A percentile compares a stretch with the other conserved stretches of the same genome.
Evolutionary conservation across 2,113 vertebrate genomes (phyloP).

Genomic region (Oxyruncus cristatus): DNA sequence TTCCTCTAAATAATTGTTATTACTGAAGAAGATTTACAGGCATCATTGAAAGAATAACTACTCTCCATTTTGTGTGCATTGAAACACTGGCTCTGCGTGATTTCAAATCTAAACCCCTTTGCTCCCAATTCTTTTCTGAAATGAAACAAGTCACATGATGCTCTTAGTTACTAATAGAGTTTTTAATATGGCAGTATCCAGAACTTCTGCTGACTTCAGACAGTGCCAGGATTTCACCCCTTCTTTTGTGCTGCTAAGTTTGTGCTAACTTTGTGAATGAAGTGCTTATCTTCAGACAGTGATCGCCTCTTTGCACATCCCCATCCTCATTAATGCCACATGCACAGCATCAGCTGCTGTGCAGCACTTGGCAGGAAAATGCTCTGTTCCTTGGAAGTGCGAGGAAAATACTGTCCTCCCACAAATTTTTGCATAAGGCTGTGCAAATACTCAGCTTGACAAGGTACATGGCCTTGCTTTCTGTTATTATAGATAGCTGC

Average conservation of each 20-base stretch:
- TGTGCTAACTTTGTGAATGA: neutral
- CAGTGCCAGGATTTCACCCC: neutral
- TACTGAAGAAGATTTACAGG: constrained; percentile 39
- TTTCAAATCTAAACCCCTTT: neutral
- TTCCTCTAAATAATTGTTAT: constrained; percentile 51
- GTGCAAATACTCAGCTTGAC: neutral
- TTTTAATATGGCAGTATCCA: neutral
- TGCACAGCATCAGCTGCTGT: neutral
- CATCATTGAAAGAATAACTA: neutral
- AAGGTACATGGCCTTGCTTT: constrained; percentile 15
- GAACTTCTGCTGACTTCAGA: neutral
- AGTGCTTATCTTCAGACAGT: neutral
- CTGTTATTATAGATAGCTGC: constrained; percentile 5
- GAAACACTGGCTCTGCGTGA: neutral
- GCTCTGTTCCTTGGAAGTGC: neutral
- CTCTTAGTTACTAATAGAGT: neutral
- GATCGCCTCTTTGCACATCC: neutral
- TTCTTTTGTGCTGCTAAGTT: neutral
- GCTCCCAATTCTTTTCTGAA: neutral
- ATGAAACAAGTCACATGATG: neutral
- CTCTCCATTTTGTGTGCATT: neutral
- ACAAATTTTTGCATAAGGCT: neutral
- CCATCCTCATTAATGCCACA: neutral
- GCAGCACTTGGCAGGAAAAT: constrained; percentile 7
- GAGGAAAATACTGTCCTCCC: neutral